Evolutionary conservation across 1,140 invertebrate species (phyloP).

Genomic region (Zophobas morio): DNA sequence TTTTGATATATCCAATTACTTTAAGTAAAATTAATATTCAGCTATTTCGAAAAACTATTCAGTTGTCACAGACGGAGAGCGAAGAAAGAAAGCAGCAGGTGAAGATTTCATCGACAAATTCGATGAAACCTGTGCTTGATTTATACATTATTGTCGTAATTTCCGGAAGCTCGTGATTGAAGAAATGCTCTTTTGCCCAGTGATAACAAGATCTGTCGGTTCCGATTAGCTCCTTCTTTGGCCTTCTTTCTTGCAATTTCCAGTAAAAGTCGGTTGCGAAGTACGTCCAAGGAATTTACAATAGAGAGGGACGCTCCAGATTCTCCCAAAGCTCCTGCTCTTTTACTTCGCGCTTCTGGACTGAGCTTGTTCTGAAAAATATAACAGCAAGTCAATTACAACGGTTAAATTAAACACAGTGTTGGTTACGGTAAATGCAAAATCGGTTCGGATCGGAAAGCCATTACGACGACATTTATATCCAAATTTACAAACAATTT

Average conservation of each 20-base stretch:
- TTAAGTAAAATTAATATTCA: not conserved
- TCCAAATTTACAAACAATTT: not conserved
- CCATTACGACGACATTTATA: too few species aligned
- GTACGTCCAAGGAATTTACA: slow-evolving; percentile 83
- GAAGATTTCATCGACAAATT: slow-evolving; percentile 35
- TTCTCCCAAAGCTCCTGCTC: slow-evolving; percentile 58
- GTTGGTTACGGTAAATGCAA: not conserved
- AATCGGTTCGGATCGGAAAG: not conserved
- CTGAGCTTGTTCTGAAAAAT: slow-evolving; percentile 46
- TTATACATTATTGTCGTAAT: slow-evolving; percentile 46
- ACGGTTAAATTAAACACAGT: too few species aligned
- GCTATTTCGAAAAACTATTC: slow-evolving; percentile 6
- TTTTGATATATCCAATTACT: slow-evolving; percentile 16
- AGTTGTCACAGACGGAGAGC: slow-evolving; percentile 14
- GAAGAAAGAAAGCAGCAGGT: slow-evolving; percentile 28
- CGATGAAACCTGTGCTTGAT: slow-evolving; percentile 25
- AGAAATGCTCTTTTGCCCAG: slow-evolving; percentile 67
- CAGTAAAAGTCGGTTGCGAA: slow-evolving; percentile 80
- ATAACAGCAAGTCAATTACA: not conserved
- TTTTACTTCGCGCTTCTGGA: slow-evolving; percentile 58
- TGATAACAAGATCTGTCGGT: slow-evolving; percentile 67
- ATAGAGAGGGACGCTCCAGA: slow-evolving; percentile 79
- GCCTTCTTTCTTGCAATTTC: slow-evolving; percentile 83
- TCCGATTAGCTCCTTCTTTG: slow-evolving; percentile 70
- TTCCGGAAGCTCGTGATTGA: slow-evolving; percentile 40